These are phyloP conservation scores for Perdita meconis DNA, from an alignment of 2,888 invertebrate species.

Conservation along the genomic window DNA sequence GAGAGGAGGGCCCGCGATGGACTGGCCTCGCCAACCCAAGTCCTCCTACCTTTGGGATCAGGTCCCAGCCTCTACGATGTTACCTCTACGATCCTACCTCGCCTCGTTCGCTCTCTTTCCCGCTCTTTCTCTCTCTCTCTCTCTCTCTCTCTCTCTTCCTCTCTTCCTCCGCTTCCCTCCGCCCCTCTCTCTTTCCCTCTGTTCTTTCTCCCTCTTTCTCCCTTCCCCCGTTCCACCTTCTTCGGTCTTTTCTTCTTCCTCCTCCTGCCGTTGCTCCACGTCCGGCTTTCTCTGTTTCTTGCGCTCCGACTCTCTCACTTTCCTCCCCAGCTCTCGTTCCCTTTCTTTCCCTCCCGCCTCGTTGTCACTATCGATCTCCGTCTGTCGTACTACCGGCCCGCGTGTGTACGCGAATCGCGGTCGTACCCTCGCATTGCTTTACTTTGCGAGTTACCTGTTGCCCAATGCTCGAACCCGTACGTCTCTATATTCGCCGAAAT, in stretches of 20 bases:
- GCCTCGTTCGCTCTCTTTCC: slow-evolving; percentile 56
- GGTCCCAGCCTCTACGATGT: slow-evolving; percentile 82
- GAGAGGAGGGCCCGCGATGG: slow-evolving; percentile 84
- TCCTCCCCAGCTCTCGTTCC: neutral
- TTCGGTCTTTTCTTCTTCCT: slow-evolving; percentile 14
- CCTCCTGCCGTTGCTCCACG: slow-evolving; percentile 11
- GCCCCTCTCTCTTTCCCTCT: slow-evolving; percentile 20
- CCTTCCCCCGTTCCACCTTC: neutral
- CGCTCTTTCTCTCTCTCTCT: slow-evolving; percentile 46
- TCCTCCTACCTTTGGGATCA: slow-evolving; percentile 83
- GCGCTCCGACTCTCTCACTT: slow-evolving; percentile 39
- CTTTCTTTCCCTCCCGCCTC: slow-evolving; percentile 20
- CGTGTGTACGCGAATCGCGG: slow-evolving; percentile 35
- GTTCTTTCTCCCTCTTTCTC: slow-evolving; percentile 30
- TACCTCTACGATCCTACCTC: slow-evolving; percentile 81
- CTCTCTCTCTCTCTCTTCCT: slow-evolving; percentile 44
- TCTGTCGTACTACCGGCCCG: slow-evolving; percentile 22
- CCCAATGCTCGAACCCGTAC: slow-evolving; percentile 36
- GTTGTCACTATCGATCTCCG: slow-evolving; percentile 39
- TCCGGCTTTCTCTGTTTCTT: slow-evolving; percentile 39
- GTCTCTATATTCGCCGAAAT: slow-evolving; percentile 62
- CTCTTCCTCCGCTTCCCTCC: slow-evolving; percentile 50
- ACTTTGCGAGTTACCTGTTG: slow-evolving; percentile 65
- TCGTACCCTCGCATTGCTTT: slow-evolving; percentile 63
- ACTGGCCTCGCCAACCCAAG: slow-evolving; percentile 80